Conservation (phyloP, 2,888 invertebrate species). For the Mimas tiliae region DNA sequence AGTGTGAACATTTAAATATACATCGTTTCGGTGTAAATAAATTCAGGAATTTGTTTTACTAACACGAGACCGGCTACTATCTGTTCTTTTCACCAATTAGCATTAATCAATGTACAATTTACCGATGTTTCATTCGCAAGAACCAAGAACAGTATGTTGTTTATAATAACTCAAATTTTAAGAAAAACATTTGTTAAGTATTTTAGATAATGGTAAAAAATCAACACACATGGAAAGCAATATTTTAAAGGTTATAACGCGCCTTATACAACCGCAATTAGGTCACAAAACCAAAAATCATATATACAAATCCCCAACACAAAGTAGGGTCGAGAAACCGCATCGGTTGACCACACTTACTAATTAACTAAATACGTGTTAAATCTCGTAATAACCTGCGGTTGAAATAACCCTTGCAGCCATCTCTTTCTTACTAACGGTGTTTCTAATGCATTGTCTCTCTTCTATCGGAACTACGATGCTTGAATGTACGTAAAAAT, state of each 20-base stretch:
- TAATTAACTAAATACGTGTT: slow-evolving; percentile 83
- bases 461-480: slow-evolving; percentile 41
- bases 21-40: neutral
- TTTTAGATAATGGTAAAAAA: slow-evolving; percentile 18
- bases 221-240: slow-evolving; percentile 29
- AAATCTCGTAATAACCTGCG: slow-evolving; percentile 82
- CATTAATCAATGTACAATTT: slow-evolving; percentile 28
- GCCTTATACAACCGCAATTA: slow-evolving; percentile 60
- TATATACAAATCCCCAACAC: slow-evolving; percentile 73
- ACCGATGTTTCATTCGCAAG: slow-evolving; percentile 19
- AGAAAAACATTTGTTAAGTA: slow-evolving; percentile 30
- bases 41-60: slow-evolving; percentile 5
- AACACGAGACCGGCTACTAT: slow-evolving; percentile 8
- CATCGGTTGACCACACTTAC: slow-evolving; percentile 80
- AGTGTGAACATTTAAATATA: slow-evolving; percentile 12
- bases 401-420: slow-evolving; percentile 67
- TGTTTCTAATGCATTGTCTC: slow-evolving; percentile 44
- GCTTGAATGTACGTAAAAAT: slow-evolving; percentile 14
- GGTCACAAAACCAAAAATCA: slow-evolving; percentile 73
- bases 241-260: slow-evolving; percentile 40
- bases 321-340: slow-evolving; percentile 60
- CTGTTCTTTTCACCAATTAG: slow-evolving; percentile 26
- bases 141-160: slow-evolving; percentile 16
- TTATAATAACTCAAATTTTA: slow-evolving; percentile 25
- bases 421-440: slow-evolving; percentile 59